phyloP scores from a whole-genome alignment of 2,113 vertebrate species.

The Rhinolophus ferrumequinum region DNA sequence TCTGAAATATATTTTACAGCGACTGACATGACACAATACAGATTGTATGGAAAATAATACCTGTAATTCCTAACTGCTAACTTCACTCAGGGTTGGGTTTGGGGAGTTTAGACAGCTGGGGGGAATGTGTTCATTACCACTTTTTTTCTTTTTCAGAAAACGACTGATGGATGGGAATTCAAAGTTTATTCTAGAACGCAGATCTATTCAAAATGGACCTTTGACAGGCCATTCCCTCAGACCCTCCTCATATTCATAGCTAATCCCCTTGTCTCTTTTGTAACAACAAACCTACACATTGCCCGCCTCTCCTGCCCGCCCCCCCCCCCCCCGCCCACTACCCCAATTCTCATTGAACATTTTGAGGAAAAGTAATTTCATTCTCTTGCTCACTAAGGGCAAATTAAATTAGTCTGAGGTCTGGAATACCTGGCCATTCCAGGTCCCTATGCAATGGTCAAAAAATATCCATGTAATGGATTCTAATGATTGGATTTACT shows the following conservation, averaged over 20 bases:
- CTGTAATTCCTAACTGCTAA: neutral
- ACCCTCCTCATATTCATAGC: neutral
- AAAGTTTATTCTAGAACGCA: conserved; percentile 7
- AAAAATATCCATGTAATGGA: neutral
- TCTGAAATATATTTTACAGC: neutral
- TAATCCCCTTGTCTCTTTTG: neutral
- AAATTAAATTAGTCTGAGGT: conserved; percentile 9
- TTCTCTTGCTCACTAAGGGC: neutral
- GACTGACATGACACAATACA: neutral
- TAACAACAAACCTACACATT: neutral
- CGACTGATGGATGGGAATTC: neutral
- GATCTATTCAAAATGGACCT: neutral
- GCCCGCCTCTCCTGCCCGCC: neutral
- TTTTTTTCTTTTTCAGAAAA: neutral
- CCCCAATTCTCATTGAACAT: neutral
- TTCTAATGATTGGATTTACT: neutral
- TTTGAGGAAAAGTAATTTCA: neutral
- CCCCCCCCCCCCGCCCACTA: neutral
- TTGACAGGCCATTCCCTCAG: neutral
- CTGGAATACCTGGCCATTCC: neutral
- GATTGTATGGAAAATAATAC: neutral
- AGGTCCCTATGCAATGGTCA: neutral
- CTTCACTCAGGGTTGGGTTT: conserved; percentile 17
- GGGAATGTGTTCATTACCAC: neutral
- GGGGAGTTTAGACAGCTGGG: neutral